Base-by-base conservation (phyloP, 1,140 invertebrate genomes). In the Pseudomyrmex concolor region DNA sequence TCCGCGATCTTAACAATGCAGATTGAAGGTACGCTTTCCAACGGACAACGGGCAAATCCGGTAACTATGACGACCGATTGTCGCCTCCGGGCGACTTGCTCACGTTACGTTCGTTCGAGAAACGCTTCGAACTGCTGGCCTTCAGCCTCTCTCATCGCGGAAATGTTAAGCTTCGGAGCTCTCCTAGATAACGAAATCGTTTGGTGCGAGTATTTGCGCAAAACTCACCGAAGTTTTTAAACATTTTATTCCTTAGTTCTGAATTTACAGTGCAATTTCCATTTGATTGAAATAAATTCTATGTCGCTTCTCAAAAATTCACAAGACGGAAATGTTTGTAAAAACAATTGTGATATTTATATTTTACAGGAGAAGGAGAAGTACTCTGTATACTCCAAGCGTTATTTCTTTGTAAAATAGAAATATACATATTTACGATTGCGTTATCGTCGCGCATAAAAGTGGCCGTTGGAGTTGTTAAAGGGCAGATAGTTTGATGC, bases 21-120 rank as follows among this genome's bases (percentile, higher is more conserved):
- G 80, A 77, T 83, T 66, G 34, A 77, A 68, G 68, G 70, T 73
- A 81, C 83, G 84, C 83, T 78, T 84, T 68, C 76, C 63, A 66
- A 13, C 57, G 73, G 78, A 86, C 77, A 64, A 73, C 82, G 63
- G 72, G 50, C 73, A 83, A 70, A 63, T 63, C 76, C 76, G 64
- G 76, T 80, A 80, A 70, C 76, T 80, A 80, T 70, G 76, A 71
- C 76, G 66, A 80, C 76, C 66, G 66, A 80, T 71, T 71, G 66
- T 80, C 76, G 54, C 22, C 68, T 19, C 66, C 54, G 64, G 76
- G 54, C 34, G 48, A 78, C 54, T 78, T 70, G 64, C 64, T 78
- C 76, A 15, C 64, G 76, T 70, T 78, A 78, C 51, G 43, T 48
- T 78, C 43, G 60, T 78, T 70, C 51, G 34, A 50, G 76, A 50